Evolutionary conservation across 2,797 vertebrate species (phyloP).

Genomic region (Catamblyrhynchus diadema): DNA sequence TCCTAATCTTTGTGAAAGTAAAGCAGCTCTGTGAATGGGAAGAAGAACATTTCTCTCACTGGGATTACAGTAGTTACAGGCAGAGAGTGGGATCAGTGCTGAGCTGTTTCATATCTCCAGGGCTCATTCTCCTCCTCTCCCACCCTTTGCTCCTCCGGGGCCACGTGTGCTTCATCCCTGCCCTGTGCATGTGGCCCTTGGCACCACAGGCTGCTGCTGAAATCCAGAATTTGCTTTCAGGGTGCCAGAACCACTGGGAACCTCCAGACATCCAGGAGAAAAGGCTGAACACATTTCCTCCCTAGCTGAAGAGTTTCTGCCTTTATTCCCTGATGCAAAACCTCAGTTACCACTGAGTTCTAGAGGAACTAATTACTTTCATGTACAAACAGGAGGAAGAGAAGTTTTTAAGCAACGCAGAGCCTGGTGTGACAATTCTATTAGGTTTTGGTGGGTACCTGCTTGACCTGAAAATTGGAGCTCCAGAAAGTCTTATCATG

Average conservation of each 20-base stretch:
- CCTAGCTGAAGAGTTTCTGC: not conserved
- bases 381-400: not conserved
- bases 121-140: not conserved
- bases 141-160: not conserved
- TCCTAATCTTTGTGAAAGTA: not conserved
- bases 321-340: not conserved
- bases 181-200: not conserved
- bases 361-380: constrained; percentile 38
- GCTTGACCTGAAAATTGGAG: constrained; percentile 67
- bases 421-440: constrained; percentile 50
- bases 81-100: not conserved
- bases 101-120: fast-evolving
- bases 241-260: not conserved
- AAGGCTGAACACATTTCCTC: not conserved
- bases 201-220: not conserved
- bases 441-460: constrained; percentile 3
- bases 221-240: not conserved
- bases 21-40: not conserved
- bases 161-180: fast-evolving
- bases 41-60: fast-evolving
- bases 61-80: not conserved
- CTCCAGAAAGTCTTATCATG: not conserved
- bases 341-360: not conserved
- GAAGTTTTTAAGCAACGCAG: not conserved
- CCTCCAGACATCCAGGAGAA: not conserved